Percentiles rank a stretch among this genome's conserved stretches.
phyloP scores from a whole-genome alignment of 1,140 invertebrate genomes.

The Berghia stephanieae region DNA sequence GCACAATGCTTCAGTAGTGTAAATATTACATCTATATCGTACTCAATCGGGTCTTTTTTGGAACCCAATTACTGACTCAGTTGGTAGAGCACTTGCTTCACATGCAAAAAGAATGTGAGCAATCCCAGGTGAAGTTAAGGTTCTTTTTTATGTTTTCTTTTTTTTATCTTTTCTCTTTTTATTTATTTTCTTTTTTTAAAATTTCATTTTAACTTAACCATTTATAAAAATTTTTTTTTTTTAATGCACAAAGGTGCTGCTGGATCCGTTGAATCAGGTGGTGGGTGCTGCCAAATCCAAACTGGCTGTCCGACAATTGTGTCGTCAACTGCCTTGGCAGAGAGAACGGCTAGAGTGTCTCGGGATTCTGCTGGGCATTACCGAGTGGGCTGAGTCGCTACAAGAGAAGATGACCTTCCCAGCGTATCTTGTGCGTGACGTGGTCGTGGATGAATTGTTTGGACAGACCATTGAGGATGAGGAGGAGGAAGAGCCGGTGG shows the following conservation, averaged over 20 bases:
- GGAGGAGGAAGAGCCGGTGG: slow-evolving; percentile 34
- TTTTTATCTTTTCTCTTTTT: background rate
- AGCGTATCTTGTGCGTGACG: slow-evolving; percentile 15
- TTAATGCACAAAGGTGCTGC: slow-evolving; percentile 63
- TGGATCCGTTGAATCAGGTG: slow-evolving; percentile 61
- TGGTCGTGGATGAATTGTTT: slow-evolving; percentile 37
- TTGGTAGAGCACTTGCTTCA: no score
- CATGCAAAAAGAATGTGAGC: no score
- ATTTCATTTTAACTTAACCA: no score
- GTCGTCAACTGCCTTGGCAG: slow-evolving; percentile 32
- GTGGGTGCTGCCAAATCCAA: slow-evolving; percentile 61
- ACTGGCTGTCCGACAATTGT: slow-evolving; percentile 43
- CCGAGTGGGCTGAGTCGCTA: slow-evolving; percentile 51
- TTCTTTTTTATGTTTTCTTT: background rate
- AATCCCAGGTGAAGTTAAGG: background rate
- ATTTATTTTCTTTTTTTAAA: background rate
- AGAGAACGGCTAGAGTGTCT: slow-evolving; percentile 46
- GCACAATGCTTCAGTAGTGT: no score
- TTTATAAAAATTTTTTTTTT: no score
- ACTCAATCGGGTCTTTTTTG: no score
- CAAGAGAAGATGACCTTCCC: slow-evolving; percentile 24
- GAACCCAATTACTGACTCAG: no score
- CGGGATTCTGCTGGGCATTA: slow-evolving; percentile 56
- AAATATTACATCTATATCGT: no score
- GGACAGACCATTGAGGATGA: slow-evolving; percentile 29